Evolutionary conservation across 1,140 invertebrate species (phyloP).

Genomic region (Chlorops oryzae): DNA sequence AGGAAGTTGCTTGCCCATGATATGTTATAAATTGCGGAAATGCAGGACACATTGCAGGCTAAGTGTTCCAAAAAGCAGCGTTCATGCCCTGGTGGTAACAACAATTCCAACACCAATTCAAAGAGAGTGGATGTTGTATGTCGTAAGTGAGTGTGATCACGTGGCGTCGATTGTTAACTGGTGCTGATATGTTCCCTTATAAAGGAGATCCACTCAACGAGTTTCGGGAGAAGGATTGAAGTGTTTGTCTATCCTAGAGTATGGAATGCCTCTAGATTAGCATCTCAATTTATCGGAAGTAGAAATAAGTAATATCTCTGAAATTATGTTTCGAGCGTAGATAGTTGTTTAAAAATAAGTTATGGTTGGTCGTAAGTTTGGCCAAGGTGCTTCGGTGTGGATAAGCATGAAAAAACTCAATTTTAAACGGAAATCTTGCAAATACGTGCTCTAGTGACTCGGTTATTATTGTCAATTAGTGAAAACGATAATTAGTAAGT

Average conservation of each 20-base stretch:
- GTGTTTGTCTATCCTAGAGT: no score
- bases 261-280: not conserved
- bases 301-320: no score
- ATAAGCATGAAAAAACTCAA: constrained; percentile 1
- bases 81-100: no score
- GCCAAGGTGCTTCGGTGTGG: constrained; percentile 2
- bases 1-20: constrained; percentile 8
- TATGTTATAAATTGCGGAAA: constrained; percentile 12
- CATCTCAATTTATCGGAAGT: no score
- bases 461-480: no score
- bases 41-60: constrained; percentile 11
- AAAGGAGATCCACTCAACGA: not conserved
- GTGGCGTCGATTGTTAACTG: constrained; percentile 4
- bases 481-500: no score
- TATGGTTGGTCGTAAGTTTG: not conserved
- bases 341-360: constrained; percentile 2
- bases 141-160: not conserved
- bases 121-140: constrained; percentile 6
- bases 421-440: constrained; percentile 7
- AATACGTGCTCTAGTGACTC: no score
- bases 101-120: constrained; percentile 4
- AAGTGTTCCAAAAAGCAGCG: constrained; percentile 7
- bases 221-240: not conserved
- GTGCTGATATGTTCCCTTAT: no score
- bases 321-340: constrained; percentile 2